These are phyloP conservation scores for Phocides pigmalion DNA, from an alignment of 1,140 invertebrate genomes.

Conservation along the genomic window DNA sequence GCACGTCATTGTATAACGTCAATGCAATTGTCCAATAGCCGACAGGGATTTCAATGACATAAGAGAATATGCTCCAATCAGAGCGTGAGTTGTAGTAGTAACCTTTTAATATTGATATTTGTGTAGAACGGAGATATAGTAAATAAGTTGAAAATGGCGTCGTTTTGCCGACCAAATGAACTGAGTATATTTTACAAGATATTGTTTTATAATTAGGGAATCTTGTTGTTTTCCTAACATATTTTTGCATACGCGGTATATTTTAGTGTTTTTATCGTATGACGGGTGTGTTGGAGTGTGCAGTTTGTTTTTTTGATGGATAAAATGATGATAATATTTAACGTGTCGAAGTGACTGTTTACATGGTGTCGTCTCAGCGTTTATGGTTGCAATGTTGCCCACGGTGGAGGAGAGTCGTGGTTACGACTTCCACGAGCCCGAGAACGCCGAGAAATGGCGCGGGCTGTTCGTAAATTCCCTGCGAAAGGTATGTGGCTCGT, in stretches of 20 bases:
- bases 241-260: slow-evolving; percentile 42
- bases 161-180: slow-evolving; percentile 77
- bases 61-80: slow-evolving; percentile 42
- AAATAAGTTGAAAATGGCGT: slow-evolving; percentile 81
- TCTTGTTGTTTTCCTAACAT: slow-evolving; percentile 37
- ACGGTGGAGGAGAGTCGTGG: slow-evolving; percentile 86
- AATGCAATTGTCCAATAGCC: slow-evolving; percentile 40
- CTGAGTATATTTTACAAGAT: slow-evolving; percentile 65
- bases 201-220: slow-evolving; percentile 53
- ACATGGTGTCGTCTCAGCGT: slow-evolving; percentile 69
- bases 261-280: slow-evolving; percentile 41
- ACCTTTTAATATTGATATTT: slow-evolving; percentile 42
- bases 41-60: slow-evolving; percentile 41
- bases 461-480: slow-evolving; percentile 92
- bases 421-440: slow-evolving; percentile 94
- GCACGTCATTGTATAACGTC: slow-evolving; percentile 39
- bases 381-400: slow-evolving; percentile 75
- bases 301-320: slow-evolving; percentile 45
- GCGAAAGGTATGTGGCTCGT: slow-evolving; percentile 86
- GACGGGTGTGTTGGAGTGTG: slow-evolving; percentile 43
- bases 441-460: slow-evolving; percentile 95
- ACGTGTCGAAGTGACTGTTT: slow-evolving; percentile 68
- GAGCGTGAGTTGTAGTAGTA: slow-evolving; percentile 27
- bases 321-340: slow-evolving; percentile 57
- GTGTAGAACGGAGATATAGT: slow-evolving; percentile 56